Evolutionary conservation across 2,888 invertebrate species (phyloP).

Genomic region (Camponotus fellah): DNA sequence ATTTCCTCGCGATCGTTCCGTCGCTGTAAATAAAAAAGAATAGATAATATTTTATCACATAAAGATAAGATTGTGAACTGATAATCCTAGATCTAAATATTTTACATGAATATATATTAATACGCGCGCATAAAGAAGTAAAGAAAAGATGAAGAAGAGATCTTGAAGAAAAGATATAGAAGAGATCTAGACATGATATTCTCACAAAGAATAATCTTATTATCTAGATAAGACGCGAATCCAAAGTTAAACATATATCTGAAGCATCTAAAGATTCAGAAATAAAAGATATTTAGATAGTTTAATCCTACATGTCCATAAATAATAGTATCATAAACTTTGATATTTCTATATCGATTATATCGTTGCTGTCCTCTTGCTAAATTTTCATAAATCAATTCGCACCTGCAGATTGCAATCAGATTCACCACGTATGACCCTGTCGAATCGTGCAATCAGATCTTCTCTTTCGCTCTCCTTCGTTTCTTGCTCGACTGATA

Average conservation of each 20-base stretch:
- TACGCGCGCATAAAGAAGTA: background rate
- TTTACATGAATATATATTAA: background rate
- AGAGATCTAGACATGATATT: background rate
- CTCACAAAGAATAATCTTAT: background rate
- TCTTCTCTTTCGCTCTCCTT: conserved; percentile 81
- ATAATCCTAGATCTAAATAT: background rate
- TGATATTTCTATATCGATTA: background rate
- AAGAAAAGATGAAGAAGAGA: background rate
- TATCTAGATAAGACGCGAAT: background rate
- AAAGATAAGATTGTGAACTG: background rate
- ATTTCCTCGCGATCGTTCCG: conserved; percentile 97
- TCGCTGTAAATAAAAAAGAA: conserved; percentile 87
- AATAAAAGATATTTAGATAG: background rate
- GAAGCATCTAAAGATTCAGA: background rate
- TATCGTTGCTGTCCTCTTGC: background rate
- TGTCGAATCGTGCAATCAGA: conserved; percentile 81
- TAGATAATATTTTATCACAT: background rate
- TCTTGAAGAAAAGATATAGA: background rate
- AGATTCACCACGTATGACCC: conserved; percentile 77
- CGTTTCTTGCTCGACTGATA: conserved; percentile 67
- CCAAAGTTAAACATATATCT: background rate
- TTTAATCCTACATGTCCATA: background rate
- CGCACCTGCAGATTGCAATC: conserved; percentile 75
- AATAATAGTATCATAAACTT: background rate
- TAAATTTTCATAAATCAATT: conserved; percentile 28